A percentile compares a stretch with the other conserved stretches of the same genome.
These are phyloP conservation scores for Hyppa rectilinea DNA, from an alignment of 2,888 invertebrate genomes.

Conservation along the genomic window DNA sequence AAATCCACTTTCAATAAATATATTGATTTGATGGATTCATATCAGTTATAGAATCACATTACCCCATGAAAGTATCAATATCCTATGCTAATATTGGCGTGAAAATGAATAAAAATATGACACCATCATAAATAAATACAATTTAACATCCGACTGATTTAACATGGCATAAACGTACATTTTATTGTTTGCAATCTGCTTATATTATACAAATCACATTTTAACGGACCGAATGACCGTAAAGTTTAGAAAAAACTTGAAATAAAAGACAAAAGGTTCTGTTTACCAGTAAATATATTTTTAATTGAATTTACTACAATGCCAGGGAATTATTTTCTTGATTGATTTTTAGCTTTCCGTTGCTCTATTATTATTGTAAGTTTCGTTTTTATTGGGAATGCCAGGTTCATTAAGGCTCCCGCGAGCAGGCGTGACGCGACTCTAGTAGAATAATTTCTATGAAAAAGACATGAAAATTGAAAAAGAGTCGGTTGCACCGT, in stretches of 20 bases:
- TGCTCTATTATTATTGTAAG: not conserved
- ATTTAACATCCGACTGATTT: not conserved
- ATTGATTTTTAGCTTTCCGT: conserved; percentile 6
- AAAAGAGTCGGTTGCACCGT: no score
- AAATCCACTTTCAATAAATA: not conserved
- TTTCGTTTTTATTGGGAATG: not conserved
- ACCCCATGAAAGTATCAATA: not conserved
- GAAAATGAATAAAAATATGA: conserved; percentile 12
- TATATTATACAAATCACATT: not conserved
- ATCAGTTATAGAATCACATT: conserved; percentile 3
- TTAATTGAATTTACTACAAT: conserved; percentile 13
- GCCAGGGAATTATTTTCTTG: conserved; percentile 1
- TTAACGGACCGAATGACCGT: conserved; percentile 5
- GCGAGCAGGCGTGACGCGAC: no score
- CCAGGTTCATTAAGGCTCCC: no score
- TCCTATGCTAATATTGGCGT: not conserved
- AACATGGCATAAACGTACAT: not conserved
- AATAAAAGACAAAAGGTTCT: not conserved
- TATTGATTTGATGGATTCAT: not conserved
- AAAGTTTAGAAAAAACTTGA: not conserved
- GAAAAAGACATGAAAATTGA: no score
- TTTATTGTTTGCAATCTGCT: not conserved
- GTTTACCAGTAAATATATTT: conserved; percentile 13
- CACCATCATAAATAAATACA: not conserved
- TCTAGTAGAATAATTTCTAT: no score